Evolutionary conservation across 1,140 invertebrate species (phyloP).

Genomic region (Drosophila hydei): DNA sequence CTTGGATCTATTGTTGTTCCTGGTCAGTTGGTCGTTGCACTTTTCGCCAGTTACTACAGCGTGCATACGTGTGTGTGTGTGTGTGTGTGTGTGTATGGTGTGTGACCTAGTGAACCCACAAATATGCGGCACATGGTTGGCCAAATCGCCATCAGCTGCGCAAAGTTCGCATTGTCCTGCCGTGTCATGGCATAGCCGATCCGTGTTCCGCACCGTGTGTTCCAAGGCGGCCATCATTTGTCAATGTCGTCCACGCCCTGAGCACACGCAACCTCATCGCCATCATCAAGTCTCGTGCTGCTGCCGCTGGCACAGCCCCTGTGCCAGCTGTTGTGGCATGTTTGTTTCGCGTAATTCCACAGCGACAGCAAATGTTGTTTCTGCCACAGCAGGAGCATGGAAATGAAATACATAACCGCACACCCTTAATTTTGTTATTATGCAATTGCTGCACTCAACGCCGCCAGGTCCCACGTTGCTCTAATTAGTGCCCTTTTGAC

Average conservation of each 20-base stretch:
- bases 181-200: conserved; percentile 22
- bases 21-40: conserved; percentile 67
- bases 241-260: conserved; percentile 70
- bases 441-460: not conserved
- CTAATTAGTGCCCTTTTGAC: conserved; percentile 57
- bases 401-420: conserved; percentile 5
- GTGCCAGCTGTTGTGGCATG: conserved; percentile 53
- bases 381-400: conserved; percentile 6
- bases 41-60: conserved; percentile 27
- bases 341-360: conserved; percentile 67
- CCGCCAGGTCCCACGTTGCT: not conserved
- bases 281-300: conserved; percentile 42
- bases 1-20: conserved; percentile 63
- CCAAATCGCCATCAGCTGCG: conserved; percentile 38
- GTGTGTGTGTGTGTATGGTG: conserved; percentile 7
- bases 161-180: conserved; percentile 52
- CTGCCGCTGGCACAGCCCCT: not conserved
- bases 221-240: conserved; percentile 68
- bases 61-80: conserved; percentile 3
- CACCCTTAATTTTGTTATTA: conserved; percentile 13
- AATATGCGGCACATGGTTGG: conserved; percentile 59
- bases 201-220: conserved; percentile 31
- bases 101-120: conserved; percentile 66
- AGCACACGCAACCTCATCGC: conserved; percentile 64
- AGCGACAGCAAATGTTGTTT: conserved; percentile 36